Percentiles rank a stretch among this genome's conserved stretches.
Evolutionary conservation across 92 coral and sea anemone genomes (phyloP).

Genomic region (Epizoanthus illoricatus): DNA sequence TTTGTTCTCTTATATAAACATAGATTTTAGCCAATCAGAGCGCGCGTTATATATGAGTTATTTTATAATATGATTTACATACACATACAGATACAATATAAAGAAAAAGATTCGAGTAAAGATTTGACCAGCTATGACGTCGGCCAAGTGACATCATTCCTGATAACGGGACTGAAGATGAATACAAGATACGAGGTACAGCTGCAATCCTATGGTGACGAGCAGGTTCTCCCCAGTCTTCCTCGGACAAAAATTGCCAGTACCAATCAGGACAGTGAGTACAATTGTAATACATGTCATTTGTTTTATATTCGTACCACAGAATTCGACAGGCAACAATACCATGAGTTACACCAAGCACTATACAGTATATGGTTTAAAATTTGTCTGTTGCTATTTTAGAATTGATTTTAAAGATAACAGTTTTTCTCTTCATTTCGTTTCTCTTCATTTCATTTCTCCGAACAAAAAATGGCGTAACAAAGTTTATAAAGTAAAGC

Average conservation of each 20-base stretch:
- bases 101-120: conserved; percentile 26
- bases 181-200: conserved; percentile 54
- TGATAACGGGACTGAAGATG: conserved; percentile 54
- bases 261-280: conserved; percentile 74
- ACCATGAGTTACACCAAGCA: too few species aligned
- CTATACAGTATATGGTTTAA: too few species aligned
- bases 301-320: background rate
- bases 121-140: conserved; percentile 42
- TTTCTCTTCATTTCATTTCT: too few species aligned
- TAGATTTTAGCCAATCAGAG: too few species aligned
- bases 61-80: background rate
- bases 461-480: too few species aligned
- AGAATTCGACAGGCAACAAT: too few species aligned
- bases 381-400: too few species aligned
- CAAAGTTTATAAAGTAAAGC: too few species aligned
- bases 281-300: background rate
- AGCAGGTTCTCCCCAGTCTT: conserved; percentile 46
- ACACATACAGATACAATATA: conserved; percentile 58
- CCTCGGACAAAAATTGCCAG: conserved; percentile 52
- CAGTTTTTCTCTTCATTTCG: too few species aligned
- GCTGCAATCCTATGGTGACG: conserved; percentile 58
- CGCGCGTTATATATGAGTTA: too few species aligned
- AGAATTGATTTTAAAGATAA: too few species aligned
- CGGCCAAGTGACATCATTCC: conserved; percentile 50
- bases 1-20: too few species aligned